Percentiles rank a stretch among this genome's conserved stretches.
These are phyloP conservation scores for Drosophila cardini DNA, from an alignment of 1,140 invertebrate species.

Conservation along the genomic window DNA sequence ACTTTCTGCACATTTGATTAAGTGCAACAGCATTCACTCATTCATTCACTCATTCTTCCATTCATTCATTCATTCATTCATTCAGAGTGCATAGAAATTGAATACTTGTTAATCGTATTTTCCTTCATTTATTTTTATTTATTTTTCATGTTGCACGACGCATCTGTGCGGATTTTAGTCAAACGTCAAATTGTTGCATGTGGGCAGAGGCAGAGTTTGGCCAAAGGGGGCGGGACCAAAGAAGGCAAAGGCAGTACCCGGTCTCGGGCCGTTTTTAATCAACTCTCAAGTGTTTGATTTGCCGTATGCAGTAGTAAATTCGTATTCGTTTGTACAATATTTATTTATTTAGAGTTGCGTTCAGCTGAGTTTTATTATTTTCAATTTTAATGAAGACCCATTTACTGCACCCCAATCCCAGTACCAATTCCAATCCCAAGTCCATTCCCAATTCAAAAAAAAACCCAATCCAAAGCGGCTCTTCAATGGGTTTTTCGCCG, in stretches of 20 bases:
- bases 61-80: conserved; percentile 19
- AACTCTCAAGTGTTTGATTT: conserved; percentile 81
- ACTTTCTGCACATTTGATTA: conserved; percentile 31
- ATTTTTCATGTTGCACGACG: background rate
- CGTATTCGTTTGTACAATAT: conserved; percentile 23
- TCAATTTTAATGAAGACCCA: conserved; percentile 80
- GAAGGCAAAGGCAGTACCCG: background rate
- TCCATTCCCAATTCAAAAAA: conserved; percentile 24
- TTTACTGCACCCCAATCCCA: conserved; percentile 62
- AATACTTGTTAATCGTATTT: conserved; percentile 25
- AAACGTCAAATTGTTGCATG: conserved; percentile 81
- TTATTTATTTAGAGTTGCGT: conserved; percentile 52
- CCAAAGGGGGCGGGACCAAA: background rate
- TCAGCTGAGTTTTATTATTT: conserved; percentile 72
- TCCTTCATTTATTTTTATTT: conserved; percentile 1
- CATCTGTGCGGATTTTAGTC: conserved; percentile 44
- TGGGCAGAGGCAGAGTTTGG: conserved; percentile 46
- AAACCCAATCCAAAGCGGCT: conserved; percentile 17
- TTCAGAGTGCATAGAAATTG: conserved; percentile 4
- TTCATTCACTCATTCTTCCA: conserved; percentile 20
- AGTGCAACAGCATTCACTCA: conserved; percentile 31
- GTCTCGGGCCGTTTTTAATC: conserved; percentile 61
- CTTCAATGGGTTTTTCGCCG: conserved; percentile 56
- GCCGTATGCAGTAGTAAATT: conserved; percentile 54
- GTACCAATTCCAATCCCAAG: background rate